These are phyloP conservation scores for Papilio machaon DNA, from an alignment of 1,140 invertebrate genomes.

Conservation along the genomic window DNA sequence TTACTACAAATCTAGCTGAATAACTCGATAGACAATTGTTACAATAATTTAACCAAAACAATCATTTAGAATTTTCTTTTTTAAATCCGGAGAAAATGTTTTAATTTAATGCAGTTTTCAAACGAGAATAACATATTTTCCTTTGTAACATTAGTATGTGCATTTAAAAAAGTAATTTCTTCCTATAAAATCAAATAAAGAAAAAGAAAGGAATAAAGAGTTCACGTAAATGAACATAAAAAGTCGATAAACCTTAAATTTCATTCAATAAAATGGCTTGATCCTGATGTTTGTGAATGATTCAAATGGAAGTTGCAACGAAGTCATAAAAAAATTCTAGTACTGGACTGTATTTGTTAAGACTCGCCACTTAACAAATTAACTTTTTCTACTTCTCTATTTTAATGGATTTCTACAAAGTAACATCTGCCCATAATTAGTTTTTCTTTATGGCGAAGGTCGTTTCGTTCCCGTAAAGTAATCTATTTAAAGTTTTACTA, in stretches of 20 bases:
- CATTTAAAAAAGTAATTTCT: too few species aligned
- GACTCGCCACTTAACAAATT: constrained; percentile 15
- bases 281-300: too few species aligned
- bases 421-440: constrained; percentile 15
- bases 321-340: background rate
- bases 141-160: too few species aligned
- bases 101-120: background rate
- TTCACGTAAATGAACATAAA: too few species aligned
- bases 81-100: background rate
- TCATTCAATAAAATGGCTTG: too few species aligned
- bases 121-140: background rate
- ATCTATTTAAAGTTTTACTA: background rate
- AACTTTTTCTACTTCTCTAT: constrained; percentile 14
- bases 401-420: constrained; percentile 27
- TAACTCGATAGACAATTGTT: background rate
- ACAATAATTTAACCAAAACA: background rate
- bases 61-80: background rate
- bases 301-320: background rate
- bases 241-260: too few species aligned
- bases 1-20: background rate
- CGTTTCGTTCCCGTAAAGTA: background rate
- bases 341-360: background rate
- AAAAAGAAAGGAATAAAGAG: background rate
- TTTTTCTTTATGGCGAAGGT: constrained; percentile 19
- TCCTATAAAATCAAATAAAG: background rate